Conservation (phyloP, 2,113 vertebrate species). For the Gracilinanus agilis region DNA sequence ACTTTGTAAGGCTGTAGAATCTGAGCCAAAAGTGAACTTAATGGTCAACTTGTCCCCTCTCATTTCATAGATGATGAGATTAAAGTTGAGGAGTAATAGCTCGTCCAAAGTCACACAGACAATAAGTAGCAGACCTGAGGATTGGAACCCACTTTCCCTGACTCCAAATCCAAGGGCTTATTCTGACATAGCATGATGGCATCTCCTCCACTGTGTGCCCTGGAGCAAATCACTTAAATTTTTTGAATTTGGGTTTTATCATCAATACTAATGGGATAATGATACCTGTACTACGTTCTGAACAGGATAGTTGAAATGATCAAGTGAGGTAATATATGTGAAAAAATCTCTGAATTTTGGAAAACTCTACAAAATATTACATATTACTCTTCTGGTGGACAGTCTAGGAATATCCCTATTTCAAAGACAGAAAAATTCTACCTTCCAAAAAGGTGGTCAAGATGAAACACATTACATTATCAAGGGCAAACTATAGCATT, state of each 20-base stretch:
- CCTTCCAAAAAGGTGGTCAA: background rate
- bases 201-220: background rate
- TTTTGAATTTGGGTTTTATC: background rate
- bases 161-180: background rate
- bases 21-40: background rate
- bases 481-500: background rate
- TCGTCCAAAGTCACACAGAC: background rate
- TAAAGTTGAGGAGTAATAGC: background rate
- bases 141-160: background rate
- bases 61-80: background rate
- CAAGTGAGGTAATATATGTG: background rate
- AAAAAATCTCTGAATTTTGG: background rate
- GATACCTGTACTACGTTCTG: background rate
- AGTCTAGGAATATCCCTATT: background rate
- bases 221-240: background rate
- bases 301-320: background rate
- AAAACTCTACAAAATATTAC: background rate
- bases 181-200: background rate
- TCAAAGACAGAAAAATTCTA: background rate
- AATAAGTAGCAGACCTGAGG: background rate
- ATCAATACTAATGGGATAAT: background rate
- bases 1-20: background rate
- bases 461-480: background rate
- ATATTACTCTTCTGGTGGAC: background rate
- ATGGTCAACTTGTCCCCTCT: background rate